Evolutionary conservation across 1,140 invertebrate genomes (phyloP).

Genomic region (Cephus cinctus): DNA sequence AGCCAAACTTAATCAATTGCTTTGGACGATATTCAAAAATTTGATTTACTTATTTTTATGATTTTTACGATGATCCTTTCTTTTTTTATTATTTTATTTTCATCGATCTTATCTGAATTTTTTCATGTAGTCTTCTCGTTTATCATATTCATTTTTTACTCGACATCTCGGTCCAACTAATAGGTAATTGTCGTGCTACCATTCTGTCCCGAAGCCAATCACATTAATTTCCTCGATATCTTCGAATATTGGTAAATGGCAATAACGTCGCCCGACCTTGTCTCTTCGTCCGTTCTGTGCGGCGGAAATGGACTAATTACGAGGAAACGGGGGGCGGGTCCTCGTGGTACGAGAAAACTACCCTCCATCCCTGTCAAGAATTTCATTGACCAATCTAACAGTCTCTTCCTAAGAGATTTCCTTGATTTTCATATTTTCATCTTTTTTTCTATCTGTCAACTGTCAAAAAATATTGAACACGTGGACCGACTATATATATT

Average conservation of each 20-base stretch:
- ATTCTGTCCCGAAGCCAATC: slow-evolving; percentile 41
- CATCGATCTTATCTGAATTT: too few species aligned
- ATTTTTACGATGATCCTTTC: too few species aligned
- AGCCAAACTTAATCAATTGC: too few species aligned
- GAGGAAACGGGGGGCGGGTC: slow-evolving; percentile 51
- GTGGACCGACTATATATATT: neutral
- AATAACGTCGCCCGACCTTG: slow-evolving; percentile 15
- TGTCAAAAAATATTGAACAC: too few species aligned
- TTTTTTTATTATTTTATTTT: too few species aligned
- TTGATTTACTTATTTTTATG: too few species aligned
- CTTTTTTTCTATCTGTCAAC: neutral
- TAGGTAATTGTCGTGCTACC: slow-evolving; percentile 47
- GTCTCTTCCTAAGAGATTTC: neutral
- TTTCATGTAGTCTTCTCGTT: too few species aligned
- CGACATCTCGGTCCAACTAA: slow-evolving; percentile 44
- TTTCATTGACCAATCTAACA: slow-evolving; percentile 10
- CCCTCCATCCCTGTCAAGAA: slow-evolving; percentile 12
- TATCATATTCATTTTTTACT: too few species aligned
- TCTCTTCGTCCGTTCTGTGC: slow-evolving; percentile 15
- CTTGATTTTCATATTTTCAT: neutral
- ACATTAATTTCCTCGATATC: slow-evolving; percentile 52
- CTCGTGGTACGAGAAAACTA: slow-evolving; percentile 31
- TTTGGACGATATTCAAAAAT: too few species aligned
- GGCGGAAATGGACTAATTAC: slow-evolving; percentile 52
- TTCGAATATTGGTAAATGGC: slow-evolving; percentile 25